Percentiles rank a stretch among this genome's conserved stretches.
phyloP scores from a whole-genome alignment of 2,113 vertebrate genomes.

The Ophthalmolycus amberensis region DNA sequence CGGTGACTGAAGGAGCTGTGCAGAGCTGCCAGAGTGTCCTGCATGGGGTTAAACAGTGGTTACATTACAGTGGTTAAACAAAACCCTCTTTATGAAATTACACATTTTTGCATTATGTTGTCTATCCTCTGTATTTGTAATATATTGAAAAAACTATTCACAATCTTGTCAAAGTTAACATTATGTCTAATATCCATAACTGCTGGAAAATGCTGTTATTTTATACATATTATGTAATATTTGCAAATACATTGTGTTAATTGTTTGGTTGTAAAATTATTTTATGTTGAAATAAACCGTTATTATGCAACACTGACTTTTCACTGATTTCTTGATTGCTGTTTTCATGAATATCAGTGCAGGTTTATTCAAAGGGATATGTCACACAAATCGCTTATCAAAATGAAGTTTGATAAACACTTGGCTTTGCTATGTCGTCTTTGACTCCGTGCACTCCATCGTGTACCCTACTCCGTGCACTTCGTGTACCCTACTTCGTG shows the following conservation, averaged over 20 bases:
- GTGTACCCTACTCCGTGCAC: no score
- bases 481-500: no score
- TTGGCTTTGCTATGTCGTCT: background rate
- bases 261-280: constrained; percentile 16
- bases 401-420: background rate
- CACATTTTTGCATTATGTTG: background rate
- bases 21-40: no score
- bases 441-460: background rate
- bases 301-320: constrained; percentile 2
- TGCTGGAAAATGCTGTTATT: constrained; percentile 20
- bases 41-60: no score
- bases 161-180: background rate
- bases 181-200: constrained; percentile 10
- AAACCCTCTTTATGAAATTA: background rate
- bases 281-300: constrained; percentile 50
- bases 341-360: background rate
- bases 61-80: background rate
- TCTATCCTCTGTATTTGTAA: constrained; percentile 6
- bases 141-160: constrained; percentile 9
- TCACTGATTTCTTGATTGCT: background rate
- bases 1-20: no score
- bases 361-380: background rate
- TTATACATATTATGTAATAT: constrained; percentile 15
- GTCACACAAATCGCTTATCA: background rate
- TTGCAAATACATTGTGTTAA: constrained; percentile 7